Percentiles rank a stretch among this genome's conserved stretches.
Evolutionary conservation across 2,797 vertebrate species (phyloP).

Genomic region (Pseudocheirus occidentalis): DNA sequence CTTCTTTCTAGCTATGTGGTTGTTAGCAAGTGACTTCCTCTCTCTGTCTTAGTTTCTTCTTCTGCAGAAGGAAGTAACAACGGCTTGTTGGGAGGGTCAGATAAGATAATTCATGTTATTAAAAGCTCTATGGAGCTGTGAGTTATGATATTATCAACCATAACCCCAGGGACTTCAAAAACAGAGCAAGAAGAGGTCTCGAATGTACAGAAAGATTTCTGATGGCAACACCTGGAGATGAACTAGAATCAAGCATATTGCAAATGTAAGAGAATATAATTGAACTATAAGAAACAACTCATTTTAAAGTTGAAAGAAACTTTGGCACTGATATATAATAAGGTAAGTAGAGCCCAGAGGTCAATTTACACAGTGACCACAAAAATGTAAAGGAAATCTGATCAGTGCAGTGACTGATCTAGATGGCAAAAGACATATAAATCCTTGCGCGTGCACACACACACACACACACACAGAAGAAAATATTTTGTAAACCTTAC

Average conservation of each 20-base stretch:
- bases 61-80: background rate
- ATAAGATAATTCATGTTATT: background rate
- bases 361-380: background rate
- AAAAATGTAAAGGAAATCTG: background rate
- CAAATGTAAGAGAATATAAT: background rate
- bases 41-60: background rate
- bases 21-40: background rate
- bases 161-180: background rate
- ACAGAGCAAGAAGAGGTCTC: background rate
- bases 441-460: background rate
- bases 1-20: background rate
- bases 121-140: background rate
- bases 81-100: background rate
- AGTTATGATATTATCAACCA: background rate
- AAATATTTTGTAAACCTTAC: background rate
- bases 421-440: background rate
- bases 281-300: background rate
- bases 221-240: background rate
- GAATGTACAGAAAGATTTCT: background rate
- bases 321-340: background rate
- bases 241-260: background rate
- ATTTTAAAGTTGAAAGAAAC: background rate
- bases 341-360: background rate
- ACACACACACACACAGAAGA: background rate
- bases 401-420: background rate